Conservation (phyloP, 2,113 vertebrate species). For the Strix aluco region DNA sequence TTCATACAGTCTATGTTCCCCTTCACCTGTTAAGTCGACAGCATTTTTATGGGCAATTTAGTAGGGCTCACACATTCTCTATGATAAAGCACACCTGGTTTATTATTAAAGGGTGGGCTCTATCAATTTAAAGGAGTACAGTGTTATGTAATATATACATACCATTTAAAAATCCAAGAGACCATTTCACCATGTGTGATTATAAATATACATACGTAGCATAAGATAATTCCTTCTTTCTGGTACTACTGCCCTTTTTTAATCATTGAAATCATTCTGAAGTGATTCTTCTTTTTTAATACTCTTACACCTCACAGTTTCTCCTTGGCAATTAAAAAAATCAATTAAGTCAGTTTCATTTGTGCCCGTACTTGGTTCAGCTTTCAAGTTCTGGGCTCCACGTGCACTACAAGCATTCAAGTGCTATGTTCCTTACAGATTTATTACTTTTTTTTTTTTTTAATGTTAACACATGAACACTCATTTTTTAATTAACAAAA, state of each 20-base stretch:
- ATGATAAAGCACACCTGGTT: background rate
- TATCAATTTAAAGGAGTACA: background rate
- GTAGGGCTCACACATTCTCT: background rate
- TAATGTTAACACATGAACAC: background rate
- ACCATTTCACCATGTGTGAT: background rate
- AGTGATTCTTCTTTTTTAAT: background rate
- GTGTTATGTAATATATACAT: background rate
- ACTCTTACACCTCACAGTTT: background rate
- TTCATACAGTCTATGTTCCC: background rate
- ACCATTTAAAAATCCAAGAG: background rate
- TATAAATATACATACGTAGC: background rate
- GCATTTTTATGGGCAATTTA: background rate
- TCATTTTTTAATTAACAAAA: background rate
- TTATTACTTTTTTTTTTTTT: background rate
- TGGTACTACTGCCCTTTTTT: background rate
- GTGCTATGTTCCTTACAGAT: background rate
- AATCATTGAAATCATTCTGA: background rate
- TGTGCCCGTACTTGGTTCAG: background rate
- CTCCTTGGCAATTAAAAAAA: background rate
- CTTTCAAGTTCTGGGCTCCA: background rate
- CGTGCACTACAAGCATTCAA: background rate
- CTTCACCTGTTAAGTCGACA: background rate
- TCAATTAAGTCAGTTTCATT: background rate
- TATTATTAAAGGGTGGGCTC: background rate
- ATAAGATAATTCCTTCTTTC: background rate